phyloP scores from a whole-genome alignment of 1,140 invertebrate genomes.

The Philopotamus ludificatus region DNA sequence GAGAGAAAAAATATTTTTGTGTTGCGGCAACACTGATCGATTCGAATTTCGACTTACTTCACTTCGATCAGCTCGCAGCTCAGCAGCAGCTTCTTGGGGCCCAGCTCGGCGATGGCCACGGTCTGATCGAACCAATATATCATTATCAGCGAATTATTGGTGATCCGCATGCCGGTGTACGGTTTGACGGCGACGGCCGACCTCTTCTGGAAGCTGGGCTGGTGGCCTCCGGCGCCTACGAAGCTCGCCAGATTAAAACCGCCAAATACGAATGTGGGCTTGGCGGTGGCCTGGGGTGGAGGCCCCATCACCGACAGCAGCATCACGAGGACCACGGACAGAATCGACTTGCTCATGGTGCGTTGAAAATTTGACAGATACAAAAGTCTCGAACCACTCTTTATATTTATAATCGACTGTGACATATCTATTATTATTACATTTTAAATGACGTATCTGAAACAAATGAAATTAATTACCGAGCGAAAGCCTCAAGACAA shows the following conservation, averaged over 20 bases:
- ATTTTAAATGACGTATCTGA: too few relatives aligned
- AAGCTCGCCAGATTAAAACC: slow-evolving; percentile 50
- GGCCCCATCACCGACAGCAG: slow-evolving; percentile 51
- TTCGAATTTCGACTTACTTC: slow-evolving; percentile 66
- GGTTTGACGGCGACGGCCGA: slow-evolving; percentile 50
- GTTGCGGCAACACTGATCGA: too few relatives aligned
- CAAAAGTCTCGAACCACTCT: background rate
- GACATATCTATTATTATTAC: too few relatives aligned
- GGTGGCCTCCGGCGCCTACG: slow-evolving; percentile 45
- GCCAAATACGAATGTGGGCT: slow-evolving; percentile 55
- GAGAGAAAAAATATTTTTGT: background rate
- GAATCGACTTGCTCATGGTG: slow-evolving; percentile 41
- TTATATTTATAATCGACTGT: background rate
- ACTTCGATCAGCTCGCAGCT: slow-evolving; percentile 83
- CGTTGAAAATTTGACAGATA: background rate
- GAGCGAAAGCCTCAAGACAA: too few relatives aligned
- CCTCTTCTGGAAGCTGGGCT: slow-evolving; percentile 43
- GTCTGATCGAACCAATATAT: slow-evolving; percentile 79
- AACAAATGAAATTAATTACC: too few relatives aligned
- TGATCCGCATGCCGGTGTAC: slow-evolving; percentile 61
- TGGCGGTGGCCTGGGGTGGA: slow-evolving; percentile 50
- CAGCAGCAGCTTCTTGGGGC: slow-evolving; percentile 62
- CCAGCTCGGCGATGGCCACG: slow-evolving; percentile 74
- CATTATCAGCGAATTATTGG: slow-evolving; percentile 64
- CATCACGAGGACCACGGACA: slow-evolving; percentile 48